These are phyloP conservation scores for Penaeus chinensis DNA, from an alignment of 1,140 invertebrate species.

Conservation along the genomic window DNA sequence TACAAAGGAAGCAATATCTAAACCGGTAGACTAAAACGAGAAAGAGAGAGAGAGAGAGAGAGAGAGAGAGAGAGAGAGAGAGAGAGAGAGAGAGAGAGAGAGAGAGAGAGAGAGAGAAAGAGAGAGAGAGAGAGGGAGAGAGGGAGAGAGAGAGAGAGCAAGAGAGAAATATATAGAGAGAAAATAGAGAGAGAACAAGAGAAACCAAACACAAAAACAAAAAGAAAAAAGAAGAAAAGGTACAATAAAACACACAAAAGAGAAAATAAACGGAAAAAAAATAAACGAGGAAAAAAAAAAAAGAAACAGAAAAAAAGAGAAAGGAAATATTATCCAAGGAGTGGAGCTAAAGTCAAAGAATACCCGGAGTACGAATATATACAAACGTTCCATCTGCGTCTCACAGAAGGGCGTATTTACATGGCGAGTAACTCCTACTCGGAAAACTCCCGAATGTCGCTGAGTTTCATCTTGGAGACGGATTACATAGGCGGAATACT, in stretches of 20 bases:
- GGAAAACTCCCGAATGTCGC: neutral
- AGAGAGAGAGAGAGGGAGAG: neutral
- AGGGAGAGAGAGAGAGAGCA: neutral
- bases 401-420: neutral
- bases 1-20: too few species aligned
- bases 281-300: neutral
- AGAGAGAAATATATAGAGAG: neutral
- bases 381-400: neutral
- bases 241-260: neutral
- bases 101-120: neutral
- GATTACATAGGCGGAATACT: neutral
- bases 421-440: neutral
- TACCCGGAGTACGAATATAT: neutral
- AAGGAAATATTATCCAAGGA: neutral
- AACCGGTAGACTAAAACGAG: too few species aligned
- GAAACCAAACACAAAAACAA: neutral
- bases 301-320: neutral
- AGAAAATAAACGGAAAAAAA: neutral
- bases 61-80: too few species aligned
- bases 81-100: too few species aligned
- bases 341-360: neutral
- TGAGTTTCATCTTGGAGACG: neutral
- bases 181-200: neutral
- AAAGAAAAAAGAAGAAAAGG: too few species aligned
- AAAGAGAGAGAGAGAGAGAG: too few species aligned